Evolutionary conservation across 1,140 invertebrate genomes (phyloP).

Genomic region (Pseudomyrmex gracilis): DNA sequence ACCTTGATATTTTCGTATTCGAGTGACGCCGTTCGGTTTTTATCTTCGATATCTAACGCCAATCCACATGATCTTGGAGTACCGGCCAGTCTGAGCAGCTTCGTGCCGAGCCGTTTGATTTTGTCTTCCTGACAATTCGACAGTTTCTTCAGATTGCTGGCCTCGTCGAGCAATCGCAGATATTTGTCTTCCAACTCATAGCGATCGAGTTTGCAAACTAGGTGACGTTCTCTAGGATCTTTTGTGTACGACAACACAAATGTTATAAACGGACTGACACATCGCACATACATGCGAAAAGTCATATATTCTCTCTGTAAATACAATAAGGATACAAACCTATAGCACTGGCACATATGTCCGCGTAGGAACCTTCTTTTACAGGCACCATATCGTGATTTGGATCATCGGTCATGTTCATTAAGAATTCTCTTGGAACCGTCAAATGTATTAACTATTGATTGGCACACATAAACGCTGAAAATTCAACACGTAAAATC

Average conservation of each 20-base stretch:
- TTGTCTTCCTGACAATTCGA: conserved; percentile 83
- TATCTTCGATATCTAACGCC: conserved; percentile 74
- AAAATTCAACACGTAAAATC: conserved; percentile 7
- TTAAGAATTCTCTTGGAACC: conserved; percentile 44
- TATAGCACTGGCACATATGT: conserved; percentile 73
- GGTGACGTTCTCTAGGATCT: conserved; percentile 82
- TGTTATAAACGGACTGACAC: neutral
- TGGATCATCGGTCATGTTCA: conserved; percentile 78
- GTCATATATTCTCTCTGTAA: no score
- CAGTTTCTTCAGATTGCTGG: conserved; percentile 79
- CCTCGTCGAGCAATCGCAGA: conserved; percentile 81
- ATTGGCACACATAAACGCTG: neutral
- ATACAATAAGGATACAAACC: conserved; percentile 68
- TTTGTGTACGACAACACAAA: conserved; percentile 31
- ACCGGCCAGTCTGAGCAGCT: conserved; percentile 79
- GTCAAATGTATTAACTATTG: conserved; percentile 6
- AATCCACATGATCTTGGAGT: conserved; percentile 76
- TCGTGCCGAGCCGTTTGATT: conserved; percentile 82
- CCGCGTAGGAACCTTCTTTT: conserved; percentile 76
- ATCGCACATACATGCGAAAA: no score
- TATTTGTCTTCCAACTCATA: conserved; percentile 83
- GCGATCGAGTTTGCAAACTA: conserved; percentile 81
- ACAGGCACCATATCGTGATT: conserved; percentile 77
- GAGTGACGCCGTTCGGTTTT: conserved; percentile 75
- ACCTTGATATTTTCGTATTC: conserved; percentile 82